phyloP scores from a whole-genome alignment of 2,888 invertebrate species.

The Pogonocherus hispidulus region DNA sequence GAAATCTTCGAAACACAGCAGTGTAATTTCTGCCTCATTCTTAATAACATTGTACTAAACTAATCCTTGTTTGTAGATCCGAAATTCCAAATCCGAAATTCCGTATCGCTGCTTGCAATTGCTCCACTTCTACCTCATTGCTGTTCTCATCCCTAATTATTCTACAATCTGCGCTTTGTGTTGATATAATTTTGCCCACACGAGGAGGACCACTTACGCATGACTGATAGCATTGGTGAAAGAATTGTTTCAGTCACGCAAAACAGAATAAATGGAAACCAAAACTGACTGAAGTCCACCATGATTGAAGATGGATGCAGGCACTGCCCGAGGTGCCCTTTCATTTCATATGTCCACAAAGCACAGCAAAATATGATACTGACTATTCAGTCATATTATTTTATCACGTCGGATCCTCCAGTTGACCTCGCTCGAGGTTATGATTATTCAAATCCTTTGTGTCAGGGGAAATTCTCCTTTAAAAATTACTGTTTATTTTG shows the following conservation, averaged over 20 bases:
- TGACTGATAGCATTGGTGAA: background rate
- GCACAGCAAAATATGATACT: background rate
- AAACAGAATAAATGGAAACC: background rate
- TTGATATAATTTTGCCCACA: background rate
- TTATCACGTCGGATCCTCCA: background rate
- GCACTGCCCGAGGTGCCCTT: background rate
- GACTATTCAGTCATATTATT: background rate
- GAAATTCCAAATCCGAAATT: too few species aligned
- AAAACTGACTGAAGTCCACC: background rate
- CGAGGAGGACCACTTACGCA: background rate
- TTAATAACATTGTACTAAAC: too few species aligned
- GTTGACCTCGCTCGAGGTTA: too few species aligned
- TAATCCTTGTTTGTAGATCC: too few species aligned
- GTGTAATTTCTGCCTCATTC: too few species aligned
- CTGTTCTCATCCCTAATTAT: background rate
- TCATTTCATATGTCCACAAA: background rate
- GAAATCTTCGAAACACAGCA: too few species aligned
- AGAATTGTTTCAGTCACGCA: background rate
- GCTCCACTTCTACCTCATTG: too few species aligned
- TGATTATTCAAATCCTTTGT: too few species aligned
- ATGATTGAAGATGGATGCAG: background rate
- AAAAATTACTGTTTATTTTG: too few species aligned
- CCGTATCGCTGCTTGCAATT: too few species aligned
- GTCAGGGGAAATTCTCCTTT: too few species aligned
- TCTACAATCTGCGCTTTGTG: background rate